phyloP scores from a whole-genome alignment of 2,888 invertebrate species.

The Euzophera pinguis region DNA sequence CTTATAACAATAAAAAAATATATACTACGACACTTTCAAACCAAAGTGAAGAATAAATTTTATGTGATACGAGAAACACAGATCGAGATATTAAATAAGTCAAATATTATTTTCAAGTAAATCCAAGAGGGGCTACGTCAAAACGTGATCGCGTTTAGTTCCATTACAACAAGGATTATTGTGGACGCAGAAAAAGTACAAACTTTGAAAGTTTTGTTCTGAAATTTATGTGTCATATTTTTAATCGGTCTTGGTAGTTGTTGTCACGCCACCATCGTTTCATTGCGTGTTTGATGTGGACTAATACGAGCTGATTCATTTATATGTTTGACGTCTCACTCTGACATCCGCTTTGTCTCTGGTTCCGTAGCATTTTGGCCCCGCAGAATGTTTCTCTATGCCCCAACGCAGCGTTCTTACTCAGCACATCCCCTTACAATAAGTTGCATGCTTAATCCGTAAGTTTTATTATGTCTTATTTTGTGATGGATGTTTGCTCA shows the following conservation, averaged over 20 bases:
- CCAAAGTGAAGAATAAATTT: constrained; percentile 29
- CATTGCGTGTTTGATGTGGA: constrained; percentile 66
- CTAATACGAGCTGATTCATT: constrained; percentile 60
- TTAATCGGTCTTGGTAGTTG: constrained; percentile 71
- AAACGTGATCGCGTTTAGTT: constrained; percentile 58
- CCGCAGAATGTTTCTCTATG: constrained; percentile 61
- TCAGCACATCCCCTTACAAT: constrained; percentile 59
- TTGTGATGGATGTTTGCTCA: constrained; percentile 28
- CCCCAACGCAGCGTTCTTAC: constrained; percentile 61
- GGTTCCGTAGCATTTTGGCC: constrained; percentile 67
- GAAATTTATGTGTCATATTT: constrained; percentile 52
- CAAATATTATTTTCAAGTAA: constrained; percentile 69
- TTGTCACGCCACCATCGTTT: constrained; percentile 56
- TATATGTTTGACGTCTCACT: constrained; percentile 51
- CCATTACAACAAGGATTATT: constrained; percentile 46
- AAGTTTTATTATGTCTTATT: constrained; percentile 45
- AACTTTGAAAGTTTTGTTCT: constrained; percentile 46
- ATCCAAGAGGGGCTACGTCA: constrained; percentile 64
- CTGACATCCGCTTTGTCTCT: constrained; percentile 67
- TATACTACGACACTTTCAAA: constrained; percentile 15
- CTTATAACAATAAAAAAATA: constrained; percentile 19
- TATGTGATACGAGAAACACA: constrained; percentile 1
- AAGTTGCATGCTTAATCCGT: constrained; percentile 64
- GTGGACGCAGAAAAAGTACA: constrained; percentile 52
- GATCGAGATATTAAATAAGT: constrained; percentile 29